phyloP scores from a whole-genome alignment of 2,888 invertebrate genomes.

The Adelognathus sp. region DNA sequence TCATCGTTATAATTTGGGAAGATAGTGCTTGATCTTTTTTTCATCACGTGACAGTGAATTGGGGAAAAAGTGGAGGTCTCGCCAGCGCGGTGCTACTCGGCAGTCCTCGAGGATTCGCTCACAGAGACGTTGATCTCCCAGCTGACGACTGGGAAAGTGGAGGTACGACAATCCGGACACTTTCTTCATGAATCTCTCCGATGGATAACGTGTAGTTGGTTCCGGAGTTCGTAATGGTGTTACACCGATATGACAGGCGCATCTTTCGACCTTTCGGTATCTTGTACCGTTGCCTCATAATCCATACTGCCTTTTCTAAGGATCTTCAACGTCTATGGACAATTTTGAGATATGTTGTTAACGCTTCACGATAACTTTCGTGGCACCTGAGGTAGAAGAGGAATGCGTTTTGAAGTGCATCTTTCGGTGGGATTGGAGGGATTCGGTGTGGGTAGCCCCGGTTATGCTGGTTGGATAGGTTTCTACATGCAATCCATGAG shows the following conservation, averaged over 20 bases:
- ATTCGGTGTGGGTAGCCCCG: background rate
- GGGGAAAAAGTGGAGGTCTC: conserved; percentile 46
- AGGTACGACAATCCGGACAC: conserved; percentile 4
- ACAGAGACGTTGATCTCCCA: background rate
- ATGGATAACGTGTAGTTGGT: no score
- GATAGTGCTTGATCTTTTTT: conserved; percentile 59
- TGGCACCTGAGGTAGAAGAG: no score
- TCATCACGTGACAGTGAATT: conserved; percentile 60
- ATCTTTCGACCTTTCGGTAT: no score
- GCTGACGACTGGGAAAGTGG: conserved; percentile 37
- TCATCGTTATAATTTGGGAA: conserved; percentile 55
- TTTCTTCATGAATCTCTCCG: background rate
- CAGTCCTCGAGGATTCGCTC: conserved; percentile 50
- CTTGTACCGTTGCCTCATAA: no score
- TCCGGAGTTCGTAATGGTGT: no score
- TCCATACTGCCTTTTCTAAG: no score
- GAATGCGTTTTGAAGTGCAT: background rate
- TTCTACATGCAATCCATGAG: conserved; percentile 58
- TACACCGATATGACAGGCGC: no score
- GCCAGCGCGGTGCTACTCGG: conserved; percentile 32
- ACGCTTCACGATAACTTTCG: no score
- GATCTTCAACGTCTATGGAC: no score
- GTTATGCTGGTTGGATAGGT: conserved; percentile 61
- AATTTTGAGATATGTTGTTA: no score
- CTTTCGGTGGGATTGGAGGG: conserved; percentile 23